A percentile compares a stretch with the other conserved stretches of the same genome.
These are phyloP conservation scores for Desoria tigrina DNA, from an alignment of 2,888 invertebrate genomes.

Conservation along the genomic window DNA sequence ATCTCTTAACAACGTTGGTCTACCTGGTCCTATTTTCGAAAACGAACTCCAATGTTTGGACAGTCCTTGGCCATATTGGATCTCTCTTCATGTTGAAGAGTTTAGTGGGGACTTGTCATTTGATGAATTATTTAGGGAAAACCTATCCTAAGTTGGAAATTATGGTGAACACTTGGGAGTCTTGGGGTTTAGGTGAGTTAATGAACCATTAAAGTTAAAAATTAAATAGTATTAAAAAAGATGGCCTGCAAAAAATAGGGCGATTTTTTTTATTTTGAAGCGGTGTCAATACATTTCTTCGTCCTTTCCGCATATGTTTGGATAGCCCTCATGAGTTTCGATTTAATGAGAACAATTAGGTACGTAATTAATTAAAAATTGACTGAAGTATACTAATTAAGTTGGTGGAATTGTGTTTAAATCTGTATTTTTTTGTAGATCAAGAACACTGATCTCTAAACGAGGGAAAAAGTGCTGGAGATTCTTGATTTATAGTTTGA, in stretches of 20 bases:
- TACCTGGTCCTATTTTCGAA: neutral
- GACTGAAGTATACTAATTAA: too few relatives aligned
- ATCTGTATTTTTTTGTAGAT: too few relatives aligned
- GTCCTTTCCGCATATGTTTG: neutral
- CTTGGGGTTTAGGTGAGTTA: neutral
- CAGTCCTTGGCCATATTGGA: neutral
- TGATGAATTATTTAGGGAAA: neutral
- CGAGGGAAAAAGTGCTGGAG: too few relatives aligned
- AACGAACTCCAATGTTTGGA: neutral
- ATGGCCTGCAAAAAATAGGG: neutral
- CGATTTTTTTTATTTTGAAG: neutral
- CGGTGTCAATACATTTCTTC: slow-evolving; percentile 1
- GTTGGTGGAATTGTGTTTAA: too few relatives aligned
- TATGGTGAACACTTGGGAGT: neutral
- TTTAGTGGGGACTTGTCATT: neutral
- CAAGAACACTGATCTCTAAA: too few relatives aligned
- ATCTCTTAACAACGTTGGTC: slow-evolving; percentile 1
- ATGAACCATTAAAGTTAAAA: neutral
- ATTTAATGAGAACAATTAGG: neutral
- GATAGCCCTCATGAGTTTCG: neutral
- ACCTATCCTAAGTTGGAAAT: neutral
- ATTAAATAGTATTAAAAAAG: neutral
- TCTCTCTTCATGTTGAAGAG: neutral
- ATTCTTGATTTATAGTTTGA: neutral
- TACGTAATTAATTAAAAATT: neutral